Evolutionary conservation across 2,797 vertebrate genomes (phyloP).

Genomic region (Babyrousa celebensis): DNA sequence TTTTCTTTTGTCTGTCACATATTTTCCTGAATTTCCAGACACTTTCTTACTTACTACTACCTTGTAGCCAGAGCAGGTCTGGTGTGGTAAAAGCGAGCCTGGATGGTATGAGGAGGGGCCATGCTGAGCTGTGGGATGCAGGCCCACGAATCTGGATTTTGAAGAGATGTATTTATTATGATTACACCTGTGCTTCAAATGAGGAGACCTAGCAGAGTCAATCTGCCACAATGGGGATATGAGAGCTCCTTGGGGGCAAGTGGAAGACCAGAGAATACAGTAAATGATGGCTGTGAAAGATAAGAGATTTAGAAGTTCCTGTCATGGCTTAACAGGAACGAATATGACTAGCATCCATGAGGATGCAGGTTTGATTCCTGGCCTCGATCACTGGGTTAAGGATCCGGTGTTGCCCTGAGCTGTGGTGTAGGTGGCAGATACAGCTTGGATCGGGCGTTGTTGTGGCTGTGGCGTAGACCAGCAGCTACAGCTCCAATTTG

Average conservation of each 20-base stretch:
- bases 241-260: not conserved
- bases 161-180: not conserved
- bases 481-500: no score
- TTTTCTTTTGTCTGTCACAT: not conserved
- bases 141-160: not conserved
- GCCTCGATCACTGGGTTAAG: no score
- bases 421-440: no score
- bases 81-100: rapidly evolving
- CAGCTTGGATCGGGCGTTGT: no score
- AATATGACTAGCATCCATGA: no score
- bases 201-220: not conserved
- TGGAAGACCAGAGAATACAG: not conserved
- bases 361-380: no score
- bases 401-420: no score
- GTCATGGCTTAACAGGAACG: no score
- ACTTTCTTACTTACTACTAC: not conserved
- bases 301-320: not conserved
- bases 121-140: not conserved
- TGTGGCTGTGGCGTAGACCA: no score
- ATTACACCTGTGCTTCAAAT: not conserved
- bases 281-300: not conserved
- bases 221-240: not conserved
- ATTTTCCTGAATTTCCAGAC: not conserved
- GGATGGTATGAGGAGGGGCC: rapidly evolving
- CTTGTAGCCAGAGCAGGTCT: not conserved